These are phyloP conservation scores for Pseudopleuronectes americanus DNA, from an alignment of 2,797 vertebrate species.

Conservation along the genomic window DNA sequence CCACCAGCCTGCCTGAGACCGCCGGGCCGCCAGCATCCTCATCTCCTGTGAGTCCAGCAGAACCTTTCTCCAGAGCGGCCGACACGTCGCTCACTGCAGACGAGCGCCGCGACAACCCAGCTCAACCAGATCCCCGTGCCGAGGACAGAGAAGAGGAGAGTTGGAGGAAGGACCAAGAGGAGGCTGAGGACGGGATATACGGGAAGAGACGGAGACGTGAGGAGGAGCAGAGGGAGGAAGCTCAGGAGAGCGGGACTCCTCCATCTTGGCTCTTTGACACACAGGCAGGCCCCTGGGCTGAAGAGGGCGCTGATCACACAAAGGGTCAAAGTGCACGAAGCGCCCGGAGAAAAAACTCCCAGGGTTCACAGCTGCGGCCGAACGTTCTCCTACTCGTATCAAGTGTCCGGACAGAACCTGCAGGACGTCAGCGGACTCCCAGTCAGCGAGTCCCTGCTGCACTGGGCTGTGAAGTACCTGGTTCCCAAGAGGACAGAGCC, in stretches of 20 bases:
- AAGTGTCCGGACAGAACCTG: constrained; percentile 43
- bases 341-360: accelerated
- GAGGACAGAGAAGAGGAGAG: background rate
- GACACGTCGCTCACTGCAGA: background rate
- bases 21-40: background rate
- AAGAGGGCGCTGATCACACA: background rate
- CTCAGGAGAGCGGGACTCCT: constrained; percentile 30
- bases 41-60: background rate
- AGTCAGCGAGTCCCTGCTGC: constrained; percentile 37
- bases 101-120: no score
- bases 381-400: constrained; percentile 64
- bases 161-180: background rate
- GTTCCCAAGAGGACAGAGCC: constrained; percentile 9
- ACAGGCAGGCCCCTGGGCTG: background rate
- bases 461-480: constrained; percentile 73
- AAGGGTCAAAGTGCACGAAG: background rate
- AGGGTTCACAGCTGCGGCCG: constrained; percentile 52
- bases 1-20: background rate
- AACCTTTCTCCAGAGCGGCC: background rate
- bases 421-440: constrained; percentile 53
- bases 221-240: constrained; percentile 15
- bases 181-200: background rate
- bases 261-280: constrained; percentile 74
- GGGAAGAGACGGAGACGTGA: constrained; percentile 53
- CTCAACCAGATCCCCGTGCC: background rate